phyloP scores from a whole-genome alignment of 2,888 invertebrate genomes.

The Cinara cedri region DNA sequence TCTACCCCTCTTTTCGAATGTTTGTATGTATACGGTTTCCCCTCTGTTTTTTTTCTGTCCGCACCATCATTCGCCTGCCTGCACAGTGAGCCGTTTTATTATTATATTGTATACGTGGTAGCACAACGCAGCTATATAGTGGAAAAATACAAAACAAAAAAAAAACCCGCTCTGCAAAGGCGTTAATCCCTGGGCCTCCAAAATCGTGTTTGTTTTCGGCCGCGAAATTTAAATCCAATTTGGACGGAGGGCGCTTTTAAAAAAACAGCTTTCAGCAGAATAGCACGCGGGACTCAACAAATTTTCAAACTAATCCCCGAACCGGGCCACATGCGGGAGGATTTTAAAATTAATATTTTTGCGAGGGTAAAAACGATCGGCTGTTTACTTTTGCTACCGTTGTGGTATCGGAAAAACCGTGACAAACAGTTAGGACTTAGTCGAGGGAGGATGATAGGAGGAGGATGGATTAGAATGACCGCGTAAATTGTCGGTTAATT shows the following conservation, averaged over 20 bases:
- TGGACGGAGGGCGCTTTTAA: conserved; percentile 32
- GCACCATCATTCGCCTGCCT: neutral
- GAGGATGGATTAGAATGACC: conserved; percentile 47
- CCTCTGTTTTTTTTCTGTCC: neutral
- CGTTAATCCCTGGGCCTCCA: conserved; percentile 36
- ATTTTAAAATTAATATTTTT: conserved; percentile 55
- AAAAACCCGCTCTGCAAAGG: neutral
- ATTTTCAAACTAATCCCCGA: conserved; percentile 48
- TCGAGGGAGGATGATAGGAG: neutral
- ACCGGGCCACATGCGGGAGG: conserved; percentile 28
- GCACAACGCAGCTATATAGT: neutral
- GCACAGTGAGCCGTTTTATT: conserved; percentile 19
- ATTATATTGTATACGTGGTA: conserved; percentile 10
- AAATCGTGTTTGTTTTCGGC: conserved; percentile 51
- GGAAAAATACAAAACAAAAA: conserved; percentile 17
- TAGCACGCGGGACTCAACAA: conserved; percentile 22
- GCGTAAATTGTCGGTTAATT: conserved; percentile 49
- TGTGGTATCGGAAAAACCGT: conserved; percentile 43
- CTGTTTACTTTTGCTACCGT: conserved; percentile 46
- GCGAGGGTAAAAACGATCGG: conserved; percentile 38
- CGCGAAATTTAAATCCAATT: conserved; percentile 53
- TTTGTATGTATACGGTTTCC: conserved; percentile 15
- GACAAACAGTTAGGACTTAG: conserved; percentile 28
- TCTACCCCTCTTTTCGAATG: neutral
- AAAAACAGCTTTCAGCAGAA: conserved; percentile 50